Percentiles rank a stretch among this genome's conserved stretches.
Conservation (phyloP, 1,140 invertebrate genomes). For the Temnothorax curvispinosus region DNA sequence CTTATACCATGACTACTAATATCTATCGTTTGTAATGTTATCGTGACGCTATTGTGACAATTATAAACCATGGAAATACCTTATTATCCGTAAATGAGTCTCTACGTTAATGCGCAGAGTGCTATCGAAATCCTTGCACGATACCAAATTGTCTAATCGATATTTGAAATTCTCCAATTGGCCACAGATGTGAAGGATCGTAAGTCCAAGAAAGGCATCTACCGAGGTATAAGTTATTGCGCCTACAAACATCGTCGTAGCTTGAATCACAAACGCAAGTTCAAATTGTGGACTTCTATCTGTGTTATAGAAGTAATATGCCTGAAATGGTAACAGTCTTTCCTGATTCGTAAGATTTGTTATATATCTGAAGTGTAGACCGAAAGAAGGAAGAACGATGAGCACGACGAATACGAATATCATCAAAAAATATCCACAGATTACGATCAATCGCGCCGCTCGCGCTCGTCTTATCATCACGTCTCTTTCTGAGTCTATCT, state of each 20-base stretch:
- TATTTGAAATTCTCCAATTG: conserved; percentile 45
- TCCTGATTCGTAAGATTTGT: neutral
- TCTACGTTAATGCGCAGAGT: neutral
- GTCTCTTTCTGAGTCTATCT: neutral
- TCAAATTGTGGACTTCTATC: conserved; percentile 37
- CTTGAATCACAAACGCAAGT: neutral
- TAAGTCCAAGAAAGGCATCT: conserved; percentile 17
- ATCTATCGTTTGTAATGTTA: neutral
- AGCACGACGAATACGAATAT: neutral
- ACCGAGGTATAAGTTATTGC: conserved; percentile 7
- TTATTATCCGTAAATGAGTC: conserved; percentile 32
- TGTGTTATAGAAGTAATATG: conserved; percentile 29
- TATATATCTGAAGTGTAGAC: neutral
- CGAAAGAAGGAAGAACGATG: conserved; percentile 27
- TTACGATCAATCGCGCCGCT: neutral
- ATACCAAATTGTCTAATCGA: neutral
- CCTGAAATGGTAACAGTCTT: neutral
- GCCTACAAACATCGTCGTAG: neutral
- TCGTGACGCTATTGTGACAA: neutral
- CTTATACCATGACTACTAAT: neutral
- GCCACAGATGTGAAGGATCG: conserved; percentile 23
- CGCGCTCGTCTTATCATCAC: conserved; percentile 17
- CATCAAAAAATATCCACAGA: neutral
- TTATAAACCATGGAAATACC: conserved; percentile 5
- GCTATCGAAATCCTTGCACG: neutral